Evolutionary conservation across 1,140 invertebrate genomes (phyloP), one percentile per base, ranked within the genome.

Genomic region (Pseudachorutes palmiensis): DNA sequence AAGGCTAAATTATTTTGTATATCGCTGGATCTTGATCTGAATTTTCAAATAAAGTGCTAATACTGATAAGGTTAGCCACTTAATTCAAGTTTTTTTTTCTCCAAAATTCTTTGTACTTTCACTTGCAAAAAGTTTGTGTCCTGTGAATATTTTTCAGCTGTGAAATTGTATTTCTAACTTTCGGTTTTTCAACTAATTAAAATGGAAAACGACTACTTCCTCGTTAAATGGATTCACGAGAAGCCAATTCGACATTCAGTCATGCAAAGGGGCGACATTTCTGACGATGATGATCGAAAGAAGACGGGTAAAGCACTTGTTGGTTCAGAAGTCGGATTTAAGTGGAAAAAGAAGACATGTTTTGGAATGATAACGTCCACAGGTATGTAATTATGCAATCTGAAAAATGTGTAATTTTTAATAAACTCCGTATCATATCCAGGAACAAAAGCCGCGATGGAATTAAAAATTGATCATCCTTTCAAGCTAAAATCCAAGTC

Each of bases 201-300:
- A 55, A 55, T 55, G 51, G 51, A 55, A 5, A 55, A 55, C 51
- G 51, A 55, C 9, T 55, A 55, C 24, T 55, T 55, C 24, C 51
- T 55, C 9, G 51, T 55, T 26, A 5, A 14, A 24, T 55, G 51
- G 51, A 55, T 55, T 24, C 51, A 55, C 5, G 51, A 55, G 24
- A 55, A 55, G 14, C 51, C 51, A 55, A 24, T 55, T 55, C 51
- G 51, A 5, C 24, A 24, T 24, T 55, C 51, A 9, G 22, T 55
- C 5, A 55, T 55, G 51, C 14, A 26, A n/a, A 9, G 51, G 24
- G 24, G 24, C 24, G 51, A 55, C 24, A 12, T 55, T 14, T 14
- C 51, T n/a, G 51, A 55, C 24, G 51, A 55, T 5, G 24, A 5
- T 5, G 51, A n/a, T 5, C 9, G 24, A 24, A 9, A 24, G 22